Conservation (phyloP, 2,113 vertebrate species). For the Calonectris borealis region DNA sequence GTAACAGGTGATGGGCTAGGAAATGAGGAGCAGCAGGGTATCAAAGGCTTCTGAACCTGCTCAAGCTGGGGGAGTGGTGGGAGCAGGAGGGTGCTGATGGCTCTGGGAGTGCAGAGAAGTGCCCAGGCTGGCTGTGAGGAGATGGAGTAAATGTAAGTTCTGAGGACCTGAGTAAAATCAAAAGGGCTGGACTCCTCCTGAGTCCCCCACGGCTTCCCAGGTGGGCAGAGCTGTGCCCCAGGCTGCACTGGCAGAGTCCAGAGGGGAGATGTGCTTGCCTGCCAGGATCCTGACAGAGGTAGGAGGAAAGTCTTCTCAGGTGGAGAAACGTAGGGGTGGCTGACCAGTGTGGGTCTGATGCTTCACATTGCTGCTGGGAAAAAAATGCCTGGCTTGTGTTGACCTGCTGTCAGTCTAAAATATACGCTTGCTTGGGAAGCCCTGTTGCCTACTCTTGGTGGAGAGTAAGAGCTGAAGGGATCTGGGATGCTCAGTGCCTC, state of each 20-base stretch:
- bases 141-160: neutral
- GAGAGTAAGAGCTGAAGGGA: neutral
- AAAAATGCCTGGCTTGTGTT: neutral
- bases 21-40: neutral
- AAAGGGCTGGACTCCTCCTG: accelerated
- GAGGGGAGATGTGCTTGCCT: neutral
- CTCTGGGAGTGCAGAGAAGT: neutral
- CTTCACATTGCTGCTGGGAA: neutral
- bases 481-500: neutral
- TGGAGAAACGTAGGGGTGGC: neutral
- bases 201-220: neutral
- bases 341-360: neutral
- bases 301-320: slow-evolving; percentile 23
- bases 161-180: neutral
- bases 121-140: neutral
- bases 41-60: neutral
- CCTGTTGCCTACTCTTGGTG: neutral
- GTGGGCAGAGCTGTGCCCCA: neutral
- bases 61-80: neutral
- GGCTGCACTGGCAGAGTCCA: neutral
- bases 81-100: too few relatives aligned
- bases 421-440: neutral
- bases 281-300: slow-evolving; percentile 1
- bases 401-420: neutral
- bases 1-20: accelerated